Base-by-base conservation (phyloP, 1,140 invertebrate species). In the Pararge aegeria region DNA sequence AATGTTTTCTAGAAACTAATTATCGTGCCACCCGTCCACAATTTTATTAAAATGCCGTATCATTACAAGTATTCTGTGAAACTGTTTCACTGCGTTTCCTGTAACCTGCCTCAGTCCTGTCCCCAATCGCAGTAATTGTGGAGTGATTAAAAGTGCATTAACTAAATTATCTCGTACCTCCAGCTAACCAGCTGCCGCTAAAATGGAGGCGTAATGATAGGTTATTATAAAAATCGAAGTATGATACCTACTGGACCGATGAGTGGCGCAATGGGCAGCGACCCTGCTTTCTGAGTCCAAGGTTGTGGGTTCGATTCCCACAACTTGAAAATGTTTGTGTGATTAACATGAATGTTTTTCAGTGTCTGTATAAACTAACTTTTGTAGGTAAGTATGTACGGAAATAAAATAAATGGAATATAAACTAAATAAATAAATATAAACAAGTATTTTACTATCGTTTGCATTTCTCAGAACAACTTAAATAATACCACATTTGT, bases 131-230 rank as follows among this genome's bases (percentile, higher is more conserved):
- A 3, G 12, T 42, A 42, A 42, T 42, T 42, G 10, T 18, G 5
- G 6, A 10, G 38, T 42, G 38, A 42, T 42, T 42, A 42, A 42
- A 42, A 42, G 38, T 42, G 12, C 15, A 42, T 42, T 42, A 42
- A 42, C 13, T 9, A 18, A 42, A 42, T 42, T 18, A 42, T 42
- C 38, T 19, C 38, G 13, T 42, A 5, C 38, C 13, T 5, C n/a
- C 5, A 19, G 38, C 38, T 42, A 42, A 42, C 18, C 38, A 1
- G 30, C 10, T 7, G 7, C 30, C 1, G 10, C 29, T 34, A 2
- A 12, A 12, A 4, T 24, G 38, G 16, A 42, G 12, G 27, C 34
- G 18, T 42, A 42, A 42, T 42, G 38, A 19, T 42, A 18, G 18
- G 15, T 6, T 42, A 42, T 18, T 42, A 19, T 42, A 19, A 42